These are phyloP conservation scores for Tragelaphus scriptus DNA, from an alignment of 2,113 vertebrate species.

Conservation along the genomic window DNA sequence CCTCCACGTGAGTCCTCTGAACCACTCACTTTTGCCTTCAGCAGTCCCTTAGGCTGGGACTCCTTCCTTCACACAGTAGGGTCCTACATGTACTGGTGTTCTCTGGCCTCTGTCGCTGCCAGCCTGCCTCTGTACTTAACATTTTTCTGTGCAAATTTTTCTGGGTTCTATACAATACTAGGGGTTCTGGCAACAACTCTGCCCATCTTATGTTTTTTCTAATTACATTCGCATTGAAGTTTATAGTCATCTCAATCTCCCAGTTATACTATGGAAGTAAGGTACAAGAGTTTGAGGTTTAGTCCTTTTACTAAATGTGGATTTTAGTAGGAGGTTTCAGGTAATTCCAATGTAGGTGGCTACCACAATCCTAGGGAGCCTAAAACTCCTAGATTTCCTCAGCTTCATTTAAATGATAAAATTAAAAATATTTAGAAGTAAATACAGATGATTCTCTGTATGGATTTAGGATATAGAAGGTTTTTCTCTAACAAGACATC, in stretches of 20 bases:
- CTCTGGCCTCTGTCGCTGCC: not conserved
- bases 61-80: not conserved
- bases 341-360: not conserved
- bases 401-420: not conserved
- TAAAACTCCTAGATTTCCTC: not conserved
- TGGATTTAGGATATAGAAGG: not conserved
- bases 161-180: not conserved
- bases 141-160: not conserved
- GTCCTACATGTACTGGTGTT: not conserved
- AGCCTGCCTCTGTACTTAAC: not conserved
- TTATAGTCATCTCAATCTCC: not conserved
- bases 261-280: not conserved
- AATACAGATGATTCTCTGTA: not conserved
- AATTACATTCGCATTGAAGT: not conserved
- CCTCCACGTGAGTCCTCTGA: not conserved
- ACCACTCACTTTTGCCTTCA: not conserved
- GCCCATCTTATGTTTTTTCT: not conserved
- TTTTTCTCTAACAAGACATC: not conserved
- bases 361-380: not conserved
- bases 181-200: not conserved
- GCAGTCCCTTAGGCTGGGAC: not conserved
- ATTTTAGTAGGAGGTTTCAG: not conserved
- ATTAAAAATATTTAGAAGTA: not conserved
- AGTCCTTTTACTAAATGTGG: not conserved
- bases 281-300: not conserved